Conservation (phyloP, 2,888 invertebrate genomes). For the Onchidella celtica region DNA sequence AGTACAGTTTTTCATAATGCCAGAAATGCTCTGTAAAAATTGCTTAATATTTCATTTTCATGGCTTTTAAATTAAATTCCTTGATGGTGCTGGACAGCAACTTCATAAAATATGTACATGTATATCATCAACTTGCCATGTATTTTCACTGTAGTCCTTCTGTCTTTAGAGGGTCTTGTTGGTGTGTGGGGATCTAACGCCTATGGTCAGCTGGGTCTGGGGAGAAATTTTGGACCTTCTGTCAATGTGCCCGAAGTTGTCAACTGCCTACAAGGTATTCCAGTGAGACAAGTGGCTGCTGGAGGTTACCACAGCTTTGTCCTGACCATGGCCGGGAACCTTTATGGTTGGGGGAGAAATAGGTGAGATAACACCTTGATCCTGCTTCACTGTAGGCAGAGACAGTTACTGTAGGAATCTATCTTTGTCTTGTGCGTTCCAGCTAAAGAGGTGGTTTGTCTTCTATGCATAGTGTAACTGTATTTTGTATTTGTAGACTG, state of each 20-base stretch:
- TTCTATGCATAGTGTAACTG: no score
- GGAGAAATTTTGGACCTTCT: slow-evolving; percentile 54
- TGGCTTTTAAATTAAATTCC: no score
- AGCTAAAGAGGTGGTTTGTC: no score
- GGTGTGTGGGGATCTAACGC: slow-evolving; percentile 80
- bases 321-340: slow-evolving; percentile 78
- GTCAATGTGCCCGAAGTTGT: slow-evolving; percentile 63
- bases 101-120: background rate
- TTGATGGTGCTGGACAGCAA: no score
- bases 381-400: no score
- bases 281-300: slow-evolving; percentile 73
- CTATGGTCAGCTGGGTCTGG: slow-evolving; percentile 77
- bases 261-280: slow-evolving; percentile 72
- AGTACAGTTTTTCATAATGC: no score
- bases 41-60: no score
- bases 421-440: no score
- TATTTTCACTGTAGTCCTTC: background rate
- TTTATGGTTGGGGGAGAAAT: slow-evolving; percentile 80
- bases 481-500: no score
- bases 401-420: no score
- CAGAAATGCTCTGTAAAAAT: no score
- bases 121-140: no score
- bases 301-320: slow-evolving; percentile 77
- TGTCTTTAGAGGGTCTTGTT: slow-evolving; percentile 72
- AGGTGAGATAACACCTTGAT: slow-evolving; percentile 66